phyloP scores from a whole-genome alignment of 2,797 vertebrate species.

The Danio albolineatus region DNA sequence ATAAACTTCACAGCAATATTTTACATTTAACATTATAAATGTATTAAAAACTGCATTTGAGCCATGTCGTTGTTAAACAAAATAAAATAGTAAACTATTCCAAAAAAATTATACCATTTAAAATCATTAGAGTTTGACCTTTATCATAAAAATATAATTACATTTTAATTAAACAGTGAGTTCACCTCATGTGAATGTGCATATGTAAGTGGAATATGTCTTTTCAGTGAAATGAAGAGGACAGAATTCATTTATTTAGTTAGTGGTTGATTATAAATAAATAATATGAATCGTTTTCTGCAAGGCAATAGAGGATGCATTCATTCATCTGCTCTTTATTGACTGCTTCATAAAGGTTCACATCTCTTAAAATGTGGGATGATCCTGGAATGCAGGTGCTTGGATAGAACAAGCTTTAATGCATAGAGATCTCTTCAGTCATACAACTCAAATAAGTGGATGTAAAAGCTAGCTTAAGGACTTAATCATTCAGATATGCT shows the following conservation, averaged over 20 bases:
- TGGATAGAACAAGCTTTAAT: slow-evolving; percentile 2
- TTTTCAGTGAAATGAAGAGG: not conserved
- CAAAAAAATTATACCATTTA: no score
- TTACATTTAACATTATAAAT: no score
- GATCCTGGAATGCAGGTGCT: not conserved
- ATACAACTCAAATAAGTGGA: not conserved
- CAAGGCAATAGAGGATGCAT: not conserved
- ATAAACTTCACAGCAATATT: no score
- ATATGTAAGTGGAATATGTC: not conserved
- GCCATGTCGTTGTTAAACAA: not conserved
- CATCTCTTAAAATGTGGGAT: not conserved
- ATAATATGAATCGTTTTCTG: not conserved
- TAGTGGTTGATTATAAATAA: not conserved
- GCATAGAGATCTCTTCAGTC: not conserved
- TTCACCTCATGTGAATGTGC: slow-evolving; percentile 10
- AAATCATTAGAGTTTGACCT: not conserved
- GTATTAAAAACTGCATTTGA: no score
- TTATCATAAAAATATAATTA: not conserved
- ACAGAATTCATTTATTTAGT: not conserved
- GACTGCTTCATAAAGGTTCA: not conserved
- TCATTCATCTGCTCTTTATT: not conserved
- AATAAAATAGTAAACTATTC: no score
- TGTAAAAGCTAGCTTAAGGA: slow-evolving; percentile 27
- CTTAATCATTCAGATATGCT: slow-evolving; percentile 62
- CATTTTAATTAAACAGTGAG: no score